Conservation (phyloP, 2,113 vertebrate genomes). For the Ornithorhynchus anatinus region DNA sequence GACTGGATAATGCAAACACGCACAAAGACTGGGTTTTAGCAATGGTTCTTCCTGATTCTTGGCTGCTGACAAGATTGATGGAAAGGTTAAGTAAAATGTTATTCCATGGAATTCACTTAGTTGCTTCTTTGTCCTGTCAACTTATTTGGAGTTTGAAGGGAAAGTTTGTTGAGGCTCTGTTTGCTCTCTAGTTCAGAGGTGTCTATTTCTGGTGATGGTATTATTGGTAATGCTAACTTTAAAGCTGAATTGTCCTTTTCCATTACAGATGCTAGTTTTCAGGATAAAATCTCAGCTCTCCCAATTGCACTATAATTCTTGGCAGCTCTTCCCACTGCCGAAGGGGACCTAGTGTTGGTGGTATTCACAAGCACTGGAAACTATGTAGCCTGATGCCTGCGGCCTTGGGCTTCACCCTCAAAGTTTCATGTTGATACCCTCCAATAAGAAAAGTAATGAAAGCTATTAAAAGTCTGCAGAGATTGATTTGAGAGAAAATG, state of each 20-base stretch:
- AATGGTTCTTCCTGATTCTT: background rate
- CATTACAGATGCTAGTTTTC: background rate
- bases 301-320: no score
- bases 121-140: background rate
- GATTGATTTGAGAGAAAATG: no score
- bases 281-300: background rate
- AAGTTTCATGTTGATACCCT: no score
- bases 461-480: no score
- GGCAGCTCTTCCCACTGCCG: no score
- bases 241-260: background rate
- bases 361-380: no score
- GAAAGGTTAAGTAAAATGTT: constrained; percentile 10
- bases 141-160: background rate
- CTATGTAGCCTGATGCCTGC: no score
- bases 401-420: no score
- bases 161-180: background rate
- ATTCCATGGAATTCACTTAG: constrained; percentile 23
- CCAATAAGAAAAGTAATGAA: no score
- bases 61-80: background rate
- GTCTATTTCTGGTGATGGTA: background rate
- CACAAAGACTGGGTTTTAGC: background rate
- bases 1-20: background rate
- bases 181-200: background rate
- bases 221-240: background rate
- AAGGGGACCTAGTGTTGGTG: no score